These are phyloP conservation scores for Excalfactoria chinensis DNA, from an alignment of 2,113 vertebrate genomes.

Conservation along the genomic window DNA sequence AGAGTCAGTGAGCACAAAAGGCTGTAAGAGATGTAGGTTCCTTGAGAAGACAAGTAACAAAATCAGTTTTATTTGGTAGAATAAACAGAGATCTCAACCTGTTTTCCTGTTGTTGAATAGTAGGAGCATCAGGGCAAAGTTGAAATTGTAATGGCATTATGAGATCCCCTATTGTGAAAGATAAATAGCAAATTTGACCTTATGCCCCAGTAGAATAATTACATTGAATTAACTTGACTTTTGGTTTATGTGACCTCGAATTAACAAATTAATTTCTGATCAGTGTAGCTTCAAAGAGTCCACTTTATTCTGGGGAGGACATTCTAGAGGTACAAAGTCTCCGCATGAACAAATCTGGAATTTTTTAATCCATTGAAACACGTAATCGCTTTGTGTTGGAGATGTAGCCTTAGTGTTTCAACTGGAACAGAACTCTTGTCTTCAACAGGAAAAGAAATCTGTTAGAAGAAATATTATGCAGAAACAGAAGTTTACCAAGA, in stretches of 20 bases:
- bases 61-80: not conserved
- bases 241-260: not conserved
- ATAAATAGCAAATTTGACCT: not conserved
- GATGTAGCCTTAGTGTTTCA: not conserved
- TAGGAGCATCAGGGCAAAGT: not conserved
- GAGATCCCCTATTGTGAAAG: not conserved
- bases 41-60: not conserved
- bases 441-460: not conserved
- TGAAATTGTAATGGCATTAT: not conserved
- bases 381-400: not conserved
- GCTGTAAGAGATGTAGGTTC: not conserved
- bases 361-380: not conserved
- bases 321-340: not conserved
- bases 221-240: slow-evolving; percentile 2
- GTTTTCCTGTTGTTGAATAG: not conserved
- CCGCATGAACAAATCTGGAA: not conserved
- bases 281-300: not conserved
- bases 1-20: not conserved
- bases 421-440: not conserved
- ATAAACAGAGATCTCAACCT: not conserved
- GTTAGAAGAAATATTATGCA: not conserved
- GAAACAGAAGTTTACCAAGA: not conserved
- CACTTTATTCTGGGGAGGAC: not conserved
- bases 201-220: slow-evolving; percentile 2
- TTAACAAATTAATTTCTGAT: slow-evolving; percentile 17